Conservation (phyloP, 2,888 invertebrate species). For the Rhagonycha lutea region DNA sequence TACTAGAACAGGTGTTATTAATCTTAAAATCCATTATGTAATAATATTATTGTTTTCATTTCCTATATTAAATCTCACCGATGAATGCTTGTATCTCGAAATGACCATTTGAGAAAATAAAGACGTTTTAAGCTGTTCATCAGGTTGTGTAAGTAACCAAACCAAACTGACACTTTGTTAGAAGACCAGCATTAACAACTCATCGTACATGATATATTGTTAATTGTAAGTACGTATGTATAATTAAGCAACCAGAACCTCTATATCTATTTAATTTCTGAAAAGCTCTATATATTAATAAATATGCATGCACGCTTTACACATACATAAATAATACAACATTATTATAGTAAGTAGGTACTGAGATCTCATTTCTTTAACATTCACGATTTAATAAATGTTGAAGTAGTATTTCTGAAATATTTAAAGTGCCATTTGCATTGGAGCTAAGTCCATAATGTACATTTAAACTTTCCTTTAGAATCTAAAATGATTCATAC, state of each 20-base stretch:
- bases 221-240: not conserved
- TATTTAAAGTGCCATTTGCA: not conserved
- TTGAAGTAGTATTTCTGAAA: not conserved
- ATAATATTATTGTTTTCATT: not conserved
- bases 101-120: not conserved
- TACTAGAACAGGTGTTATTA: not conserved
- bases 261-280: not conserved
- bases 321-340: not conserved
- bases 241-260: not conserved
- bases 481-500: not conserved
- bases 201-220: not conserved
- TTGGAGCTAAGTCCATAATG: not conserved
- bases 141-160: not conserved
- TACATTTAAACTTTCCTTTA: not conserved
- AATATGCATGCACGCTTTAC: not conserved
- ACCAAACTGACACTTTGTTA: not conserved
- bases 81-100: not conserved
- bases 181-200: not conserved
- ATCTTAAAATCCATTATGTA: not conserved
- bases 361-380: not conserved
- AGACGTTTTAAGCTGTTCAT: not conserved
- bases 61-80: not conserved
- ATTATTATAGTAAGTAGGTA: not conserved
- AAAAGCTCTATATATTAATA: not conserved
- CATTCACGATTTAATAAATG: not conserved